phyloP scores from a whole-genome alignment of 2,797 vertebrate genomes.

The Erpetoichthys calabaricus region DNA sequence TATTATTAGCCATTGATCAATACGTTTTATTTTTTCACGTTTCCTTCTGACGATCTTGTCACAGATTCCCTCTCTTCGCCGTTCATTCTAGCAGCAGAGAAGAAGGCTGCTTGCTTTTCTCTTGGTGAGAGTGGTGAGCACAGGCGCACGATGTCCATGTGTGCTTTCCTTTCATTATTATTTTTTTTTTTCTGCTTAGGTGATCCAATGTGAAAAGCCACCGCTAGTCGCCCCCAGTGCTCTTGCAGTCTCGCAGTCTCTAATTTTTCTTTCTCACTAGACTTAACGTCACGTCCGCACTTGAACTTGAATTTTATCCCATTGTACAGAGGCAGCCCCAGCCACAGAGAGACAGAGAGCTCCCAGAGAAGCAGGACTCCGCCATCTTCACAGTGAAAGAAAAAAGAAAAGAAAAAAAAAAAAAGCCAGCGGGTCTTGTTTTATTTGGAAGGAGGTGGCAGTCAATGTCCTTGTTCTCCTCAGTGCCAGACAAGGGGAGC shows the following conservation, averaged over 20 bases:
- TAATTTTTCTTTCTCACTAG: constrained; percentile 86
- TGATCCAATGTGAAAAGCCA: constrained; percentile 80
- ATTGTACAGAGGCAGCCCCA: constrained; percentile 88
- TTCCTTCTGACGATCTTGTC: too few relatives aligned
- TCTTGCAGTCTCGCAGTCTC: constrained; percentile 75
- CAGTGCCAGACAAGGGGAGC: constrained; percentile 58
- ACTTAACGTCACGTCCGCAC: constrained; percentile 99
- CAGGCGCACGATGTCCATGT: constrained; percentile 13
- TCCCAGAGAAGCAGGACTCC: constrained; percentile 74
- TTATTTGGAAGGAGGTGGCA: constrained; percentile 45
- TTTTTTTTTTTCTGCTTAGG: constrained; percentile 9
- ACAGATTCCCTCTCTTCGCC: too few relatives aligned
- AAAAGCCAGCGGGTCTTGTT: constrained; percentile 55
- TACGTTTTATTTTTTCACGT: too few relatives aligned
- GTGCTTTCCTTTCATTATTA: constrained; percentile 5
- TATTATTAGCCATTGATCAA: too few relatives aligned
- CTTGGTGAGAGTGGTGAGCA: constrained; percentile 20
- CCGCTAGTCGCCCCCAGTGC: constrained; percentile 99
- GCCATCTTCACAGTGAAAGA: constrained; percentile 77
- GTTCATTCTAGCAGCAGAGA: too few relatives aligned
- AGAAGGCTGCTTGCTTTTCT: neutral
- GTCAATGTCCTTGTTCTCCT: constrained; percentile 44
- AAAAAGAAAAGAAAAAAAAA: constrained; percentile 24
- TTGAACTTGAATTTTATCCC: constrained; percentile 99
- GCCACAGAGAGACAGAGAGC: constrained; percentile 80